Conservation (phyloP, 2,888 invertebrate genomes). For the Morpho achilles region DNA sequence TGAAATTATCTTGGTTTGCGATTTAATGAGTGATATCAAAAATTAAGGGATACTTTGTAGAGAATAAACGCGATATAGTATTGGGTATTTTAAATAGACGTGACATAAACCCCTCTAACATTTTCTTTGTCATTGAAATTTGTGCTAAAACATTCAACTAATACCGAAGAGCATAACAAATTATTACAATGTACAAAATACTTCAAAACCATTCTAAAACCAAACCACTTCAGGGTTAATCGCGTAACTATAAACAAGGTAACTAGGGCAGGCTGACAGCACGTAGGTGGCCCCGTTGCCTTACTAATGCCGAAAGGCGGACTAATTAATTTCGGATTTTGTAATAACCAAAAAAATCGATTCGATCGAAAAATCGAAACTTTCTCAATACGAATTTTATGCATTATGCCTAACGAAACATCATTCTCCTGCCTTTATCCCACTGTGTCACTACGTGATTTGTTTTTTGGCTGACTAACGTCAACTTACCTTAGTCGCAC, state of each 20-base stretch:
- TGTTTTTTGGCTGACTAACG: too few species aligned
- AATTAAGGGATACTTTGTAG: too few species aligned
- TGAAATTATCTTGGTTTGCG: too few species aligned
- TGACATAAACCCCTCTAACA: background rate
- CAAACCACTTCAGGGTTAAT: slow-evolving; percentile 52
- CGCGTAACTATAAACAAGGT: slow-evolving; percentile 45
- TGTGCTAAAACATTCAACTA: background rate
- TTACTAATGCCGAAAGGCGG: slow-evolving; percentile 39
- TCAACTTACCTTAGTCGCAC: too few species aligned
- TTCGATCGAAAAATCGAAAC: slow-evolving; percentile 15
- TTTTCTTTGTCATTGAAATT: background rate
- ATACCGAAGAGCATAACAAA: background rate
- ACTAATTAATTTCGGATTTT: slow-evolving; percentile 28
- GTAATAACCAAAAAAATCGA: slow-evolving; percentile 19
- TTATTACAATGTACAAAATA: slow-evolving; percentile 4
- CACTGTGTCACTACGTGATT: too few species aligned
- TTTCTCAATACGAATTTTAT: background rate
- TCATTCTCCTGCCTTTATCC: too few species aligned
- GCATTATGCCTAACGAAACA: too few species aligned
- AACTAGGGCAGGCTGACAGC: slow-evolving; percentile 44
- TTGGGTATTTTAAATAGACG: too few species aligned
- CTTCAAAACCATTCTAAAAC: slow-evolving; percentile 18
- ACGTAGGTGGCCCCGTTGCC: slow-evolving; percentile 46
- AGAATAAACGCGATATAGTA: too few species aligned
- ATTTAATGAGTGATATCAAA: too few species aligned